Conservation (phyloP, 2,888 invertebrate species). For the Uloborus plumipes region DNA sequence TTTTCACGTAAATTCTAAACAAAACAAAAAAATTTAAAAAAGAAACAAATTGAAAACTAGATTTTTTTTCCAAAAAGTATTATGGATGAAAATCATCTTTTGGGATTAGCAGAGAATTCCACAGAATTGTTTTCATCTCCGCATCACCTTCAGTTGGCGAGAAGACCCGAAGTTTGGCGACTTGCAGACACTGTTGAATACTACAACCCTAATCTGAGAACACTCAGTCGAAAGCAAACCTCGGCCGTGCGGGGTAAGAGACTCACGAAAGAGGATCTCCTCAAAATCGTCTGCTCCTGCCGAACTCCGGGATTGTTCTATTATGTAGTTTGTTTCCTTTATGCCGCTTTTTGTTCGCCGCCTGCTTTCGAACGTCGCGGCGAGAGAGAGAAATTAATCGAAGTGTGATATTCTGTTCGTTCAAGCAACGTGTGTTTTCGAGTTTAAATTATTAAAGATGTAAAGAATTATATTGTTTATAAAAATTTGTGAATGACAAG, state of each 20-base stretch:
- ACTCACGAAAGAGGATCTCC: conserved; percentile 9
- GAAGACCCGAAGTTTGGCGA: conserved; percentile 4
- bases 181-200: background rate
- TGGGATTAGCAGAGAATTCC: no score
- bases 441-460: no score
- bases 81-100: no score
- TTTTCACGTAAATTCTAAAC: no score
- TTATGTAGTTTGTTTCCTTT: background rate
- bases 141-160: conserved; percentile 22
- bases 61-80: no score
- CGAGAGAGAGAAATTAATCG: background rate
- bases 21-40: no score
- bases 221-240: conserved; percentile 51
- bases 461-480: no score
- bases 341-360: background rate
- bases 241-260: conserved; percentile 26
- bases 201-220: conserved; percentile 35
- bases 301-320: conserved; percentile 4
- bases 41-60: no score
- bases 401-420: background rate
- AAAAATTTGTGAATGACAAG: no score
- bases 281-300: conserved; percentile 47
- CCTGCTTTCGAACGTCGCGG: background rate
- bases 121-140: no score
- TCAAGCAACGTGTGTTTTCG: no score